These are phyloP conservation scores for Carollia perspicillata DNA, from an alignment of 2,113 vertebrate genomes.

Conservation along the genomic window DNA sequence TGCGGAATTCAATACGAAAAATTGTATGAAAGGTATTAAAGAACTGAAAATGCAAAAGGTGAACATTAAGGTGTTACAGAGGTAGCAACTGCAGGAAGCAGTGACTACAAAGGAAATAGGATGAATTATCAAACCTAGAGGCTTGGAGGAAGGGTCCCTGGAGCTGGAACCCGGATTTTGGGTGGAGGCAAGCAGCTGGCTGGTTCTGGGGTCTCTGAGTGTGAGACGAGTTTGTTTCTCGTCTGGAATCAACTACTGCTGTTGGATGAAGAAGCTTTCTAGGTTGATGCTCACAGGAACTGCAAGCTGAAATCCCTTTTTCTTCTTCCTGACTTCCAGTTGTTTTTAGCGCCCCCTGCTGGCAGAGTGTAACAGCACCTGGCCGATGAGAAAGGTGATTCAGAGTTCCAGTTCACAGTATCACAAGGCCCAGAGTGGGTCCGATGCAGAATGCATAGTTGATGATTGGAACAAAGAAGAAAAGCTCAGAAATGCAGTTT, in stretches of 20 bases:
- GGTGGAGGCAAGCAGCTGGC: background rate
- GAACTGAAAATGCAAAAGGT: background rate
- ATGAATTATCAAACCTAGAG: background rate
- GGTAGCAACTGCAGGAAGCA: background rate
- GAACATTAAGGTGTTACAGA: background rate
- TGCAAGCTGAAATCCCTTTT: accelerated
- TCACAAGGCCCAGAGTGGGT: background rate
- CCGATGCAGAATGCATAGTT: accelerated
- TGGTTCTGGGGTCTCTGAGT: background rate
- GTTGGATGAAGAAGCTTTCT: background rate
- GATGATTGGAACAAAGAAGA: background rate
- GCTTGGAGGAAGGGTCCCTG: background rate
- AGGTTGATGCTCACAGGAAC: background rate
- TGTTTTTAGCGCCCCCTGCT: background rate
- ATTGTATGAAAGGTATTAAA: background rate
- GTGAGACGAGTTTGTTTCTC: background rate
- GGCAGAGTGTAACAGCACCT: background rate
- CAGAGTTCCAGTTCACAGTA: background rate
- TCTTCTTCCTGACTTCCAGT: background rate
- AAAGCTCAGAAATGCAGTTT: background rate
- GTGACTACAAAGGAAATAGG: background rate
- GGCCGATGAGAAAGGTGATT: background rate
- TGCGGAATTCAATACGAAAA: background rate
- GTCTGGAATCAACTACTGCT: background rate
- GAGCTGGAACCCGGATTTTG: background rate